These are phyloP conservation scores for Lasioglossum villosulum DNA, from an alignment of 2,888 invertebrate genomes.

Conservation along the genomic window DNA sequence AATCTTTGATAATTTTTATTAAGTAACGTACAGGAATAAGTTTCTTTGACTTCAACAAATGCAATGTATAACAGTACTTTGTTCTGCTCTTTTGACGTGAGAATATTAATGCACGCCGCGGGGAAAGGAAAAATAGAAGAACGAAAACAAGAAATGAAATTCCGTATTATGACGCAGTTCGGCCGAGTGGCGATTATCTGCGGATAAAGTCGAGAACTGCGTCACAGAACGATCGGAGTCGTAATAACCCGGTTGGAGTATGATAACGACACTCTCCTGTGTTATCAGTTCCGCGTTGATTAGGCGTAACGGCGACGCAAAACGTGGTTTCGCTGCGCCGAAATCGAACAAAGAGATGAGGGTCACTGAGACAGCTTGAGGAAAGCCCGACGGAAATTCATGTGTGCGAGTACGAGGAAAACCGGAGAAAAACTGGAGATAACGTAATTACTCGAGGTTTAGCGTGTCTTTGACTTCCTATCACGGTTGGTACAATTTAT, in stretches of 20 bases:
- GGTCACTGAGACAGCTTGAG: neutral
- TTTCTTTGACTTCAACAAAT: neutral
- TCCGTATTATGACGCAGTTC: constrained; percentile 27
- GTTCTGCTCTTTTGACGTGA: neutral
- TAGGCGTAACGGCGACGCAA: neutral
- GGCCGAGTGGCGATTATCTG: constrained; percentile 8
- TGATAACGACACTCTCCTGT: neutral
- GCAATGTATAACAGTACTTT: neutral
- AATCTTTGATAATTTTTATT: neutral
- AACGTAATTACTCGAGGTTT: neutral
- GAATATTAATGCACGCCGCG: neutral
- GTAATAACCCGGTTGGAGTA: constrained; percentile 14
- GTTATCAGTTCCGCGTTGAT: constrained; percentile 33
- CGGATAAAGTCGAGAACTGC: neutral
- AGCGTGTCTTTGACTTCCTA: neutral
- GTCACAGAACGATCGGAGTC: constrained; percentile 11
- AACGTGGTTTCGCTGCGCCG: neutral
- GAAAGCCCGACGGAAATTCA: neutral
- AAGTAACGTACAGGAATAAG: neutral
- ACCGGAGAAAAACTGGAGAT: neutral
- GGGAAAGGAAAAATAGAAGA: neutral
- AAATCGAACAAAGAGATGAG: neutral
- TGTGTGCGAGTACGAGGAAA: neutral
- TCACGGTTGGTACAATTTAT: neutral
- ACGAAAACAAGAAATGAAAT: neutral